These are phyloP conservation scores for Drosophila watanabei DNA, from an alignment of 1,140 invertebrate species.

Conservation along the genomic window DNA sequence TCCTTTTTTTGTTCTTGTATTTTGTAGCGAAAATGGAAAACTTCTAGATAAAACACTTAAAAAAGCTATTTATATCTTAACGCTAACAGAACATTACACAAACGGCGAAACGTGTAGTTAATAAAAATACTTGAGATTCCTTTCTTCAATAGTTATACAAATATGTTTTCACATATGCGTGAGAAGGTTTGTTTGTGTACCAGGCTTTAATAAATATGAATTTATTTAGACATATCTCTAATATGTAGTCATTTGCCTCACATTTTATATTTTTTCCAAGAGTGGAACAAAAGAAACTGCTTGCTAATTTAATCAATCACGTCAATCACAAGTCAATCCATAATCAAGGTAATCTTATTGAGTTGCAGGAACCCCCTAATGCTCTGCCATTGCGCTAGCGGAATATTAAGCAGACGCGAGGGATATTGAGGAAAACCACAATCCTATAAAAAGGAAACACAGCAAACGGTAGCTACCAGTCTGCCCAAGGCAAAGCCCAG, in stretches of 20 bases:
- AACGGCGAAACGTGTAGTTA: too few species aligned
- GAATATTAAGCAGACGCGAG: constrained; percentile 34
- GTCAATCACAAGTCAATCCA: constrained; percentile 41
- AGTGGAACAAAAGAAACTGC: neutral
- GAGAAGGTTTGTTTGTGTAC: neutral
- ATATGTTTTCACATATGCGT: too few species aligned
- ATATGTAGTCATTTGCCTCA: neutral
- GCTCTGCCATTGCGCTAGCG: neutral
- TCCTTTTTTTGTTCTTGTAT: too few species aligned
- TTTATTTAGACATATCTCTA: neutral
- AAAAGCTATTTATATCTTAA: too few species aligned
- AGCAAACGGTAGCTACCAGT: neutral
- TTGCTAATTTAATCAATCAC: constrained; percentile 40
- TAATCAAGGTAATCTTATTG: constrained; percentile 8
- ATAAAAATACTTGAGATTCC: too few species aligned
- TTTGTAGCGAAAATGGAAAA: too few species aligned
- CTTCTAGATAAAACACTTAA: too few species aligned
- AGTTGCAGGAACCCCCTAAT: constrained; percentile 10
- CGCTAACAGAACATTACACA: too few species aligned
- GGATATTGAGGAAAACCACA: neutral
- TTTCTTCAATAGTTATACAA: too few species aligned
- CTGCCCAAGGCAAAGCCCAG: constrained; percentile 14
- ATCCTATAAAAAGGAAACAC: constrained; percentile 30
- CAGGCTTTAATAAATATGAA: neutral
- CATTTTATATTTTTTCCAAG: neutral